These are phyloP conservation scores for Hymenochirus boettgeri DNA, from an alignment of 2,113 vertebrate species.

Conservation along the genomic window DNA sequence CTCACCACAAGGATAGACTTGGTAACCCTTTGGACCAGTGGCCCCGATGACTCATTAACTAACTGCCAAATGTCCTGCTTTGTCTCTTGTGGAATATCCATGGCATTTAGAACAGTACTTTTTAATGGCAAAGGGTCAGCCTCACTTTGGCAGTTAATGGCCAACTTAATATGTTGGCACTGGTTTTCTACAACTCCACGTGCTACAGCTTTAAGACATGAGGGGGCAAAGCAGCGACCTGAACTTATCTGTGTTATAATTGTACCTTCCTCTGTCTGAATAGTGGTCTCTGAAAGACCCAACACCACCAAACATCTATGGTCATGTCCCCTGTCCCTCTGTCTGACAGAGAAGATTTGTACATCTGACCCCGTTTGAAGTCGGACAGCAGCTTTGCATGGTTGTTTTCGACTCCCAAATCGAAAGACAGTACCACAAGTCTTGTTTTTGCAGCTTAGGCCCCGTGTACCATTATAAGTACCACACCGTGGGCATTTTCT, in stretches of 20 bases:
- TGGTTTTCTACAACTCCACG: slow-evolving; percentile 62
- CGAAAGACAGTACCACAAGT: slow-evolving; percentile 80
- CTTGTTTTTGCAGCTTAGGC: slow-evolving; percentile 93
- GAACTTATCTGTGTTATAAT: slow-evolving; percentile 77
- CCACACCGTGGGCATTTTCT: slow-evolving; percentile 84
- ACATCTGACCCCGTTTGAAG: slow-evolving; percentile 66
- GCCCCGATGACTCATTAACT: slow-evolving; percentile 77
- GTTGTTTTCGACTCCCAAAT: slow-evolving; percentile 57
- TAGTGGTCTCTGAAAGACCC: slow-evolving; percentile 70
- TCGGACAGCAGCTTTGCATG: slow-evolving; percentile 67
- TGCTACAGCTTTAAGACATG: slow-evolving; percentile 59
- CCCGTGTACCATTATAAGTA: slow-evolving; percentile 86
- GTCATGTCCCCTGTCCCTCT: slow-evolving; percentile 68
- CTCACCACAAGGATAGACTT: slow-evolving; percentile 78
- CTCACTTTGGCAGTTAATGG: slow-evolving; percentile 67
- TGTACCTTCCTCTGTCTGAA: slow-evolving; percentile 73
- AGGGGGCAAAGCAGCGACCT: slow-evolving; percentile 75
- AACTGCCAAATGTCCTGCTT: slow-evolving; percentile 82
- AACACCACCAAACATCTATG: slow-evolving; percentile 81
- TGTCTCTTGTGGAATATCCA: slow-evolving; percentile 63
- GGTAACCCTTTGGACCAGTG: slow-evolving; percentile 78
- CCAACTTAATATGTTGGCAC: slow-evolving; percentile 81
- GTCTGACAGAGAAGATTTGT: slow-evolving; percentile 82
- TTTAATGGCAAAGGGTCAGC: slow-evolving; percentile 80
- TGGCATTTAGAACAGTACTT: slow-evolving; percentile 69